Evolutionary conservation across 2,888 invertebrate species (phyloP), one percentile per base, ranked within the genome.

Genomic region (Folsomia manolachei): DNA sequence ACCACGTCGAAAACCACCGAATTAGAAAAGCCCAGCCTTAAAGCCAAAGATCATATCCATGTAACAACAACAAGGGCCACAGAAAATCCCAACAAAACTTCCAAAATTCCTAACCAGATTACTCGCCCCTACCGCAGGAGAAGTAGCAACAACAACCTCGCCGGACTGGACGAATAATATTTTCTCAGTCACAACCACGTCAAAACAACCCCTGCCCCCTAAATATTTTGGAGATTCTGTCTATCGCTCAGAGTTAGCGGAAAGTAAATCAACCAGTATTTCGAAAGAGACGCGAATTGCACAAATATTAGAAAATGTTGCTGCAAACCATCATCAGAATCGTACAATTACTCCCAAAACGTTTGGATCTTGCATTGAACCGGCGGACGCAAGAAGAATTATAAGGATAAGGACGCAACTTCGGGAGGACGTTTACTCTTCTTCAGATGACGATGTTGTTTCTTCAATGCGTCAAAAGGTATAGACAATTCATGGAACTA

Each of bases 381-480:
- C 65, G 2, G 65, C 27, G 9, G 65, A 4, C 9, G 52, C 39
- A 24, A 4, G 65, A 51, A 1, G 65, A 39, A n/a, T 52, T 21
- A 23, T 19, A 21, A 39, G 51, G 24, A 66, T 66, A 1, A 27
- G 60, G 19, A 19, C 25, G 2, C 27, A 26, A 14, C 11, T 62
- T 11, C 25, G 71, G 23, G 75, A 75, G 24, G 75, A 75, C 4
- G 75, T 75, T 7, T 75, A 71, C 27, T 75, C 72, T 24, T 71
- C 71, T 2, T 73, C 73, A 2, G 75, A 75, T 26, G 75, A 75
- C 19, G 75, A 75, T 25, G 62, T 73, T 2, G 71, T 71, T 19
- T 56, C 67, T 23, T 53, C 69, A 24, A 72, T 73, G 69, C 1
- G 75, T 14, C 72, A 75, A 51, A 75, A 71, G 65, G 69, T 72